A percentile compares a stretch with the other conserved stretches of the same genome.
Evolutionary conservation across 2,113 vertebrate genomes (phyloP).

Genomic region (Heterochromis multidens): DNA sequence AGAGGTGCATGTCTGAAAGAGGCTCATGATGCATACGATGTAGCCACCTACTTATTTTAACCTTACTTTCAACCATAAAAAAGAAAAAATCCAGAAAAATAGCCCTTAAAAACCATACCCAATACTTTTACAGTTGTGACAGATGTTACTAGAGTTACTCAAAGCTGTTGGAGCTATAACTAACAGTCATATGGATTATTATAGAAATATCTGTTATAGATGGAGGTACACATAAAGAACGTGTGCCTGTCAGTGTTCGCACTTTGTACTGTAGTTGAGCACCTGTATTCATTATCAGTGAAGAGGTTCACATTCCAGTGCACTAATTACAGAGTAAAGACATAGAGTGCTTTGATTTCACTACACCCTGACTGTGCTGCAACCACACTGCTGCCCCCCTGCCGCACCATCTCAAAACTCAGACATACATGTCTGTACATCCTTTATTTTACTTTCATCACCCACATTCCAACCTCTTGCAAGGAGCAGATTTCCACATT

Average conservation of each 20-base stretch:
- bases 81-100: conserved; percentile 19
- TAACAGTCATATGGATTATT: neutral
- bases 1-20: neutral
- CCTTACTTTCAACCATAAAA: neutral
- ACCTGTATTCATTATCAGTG: conserved; percentile 63
- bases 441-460: neutral
- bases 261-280: conserved; percentile 3
- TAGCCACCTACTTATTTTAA: conserved; percentile 3
- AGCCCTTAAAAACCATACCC: conserved; percentile 7
- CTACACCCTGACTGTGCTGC: conserved; percentile 44
- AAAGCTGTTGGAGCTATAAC: conserved; percentile 13
- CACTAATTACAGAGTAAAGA: conserved; percentile 61
- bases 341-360: conserved; percentile 55
- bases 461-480: neutral
- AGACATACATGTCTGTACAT: conserved; percentile 13
- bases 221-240: conserved; percentile 20
- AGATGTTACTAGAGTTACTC: conserved; percentile 40
- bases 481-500: neutral
- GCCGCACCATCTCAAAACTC: conserved; percentile 18
- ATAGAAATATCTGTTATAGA: neutral
- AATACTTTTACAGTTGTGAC: conserved; percentile 49
- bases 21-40: neutral
- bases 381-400: conserved; percentile 36
- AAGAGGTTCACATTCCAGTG: conserved; percentile 49
- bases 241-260: conserved; percentile 32